These are phyloP conservation scores for Apoda limacodes DNA, from an alignment of 2,888 invertebrate genomes.

Conservation along the genomic window DNA sequence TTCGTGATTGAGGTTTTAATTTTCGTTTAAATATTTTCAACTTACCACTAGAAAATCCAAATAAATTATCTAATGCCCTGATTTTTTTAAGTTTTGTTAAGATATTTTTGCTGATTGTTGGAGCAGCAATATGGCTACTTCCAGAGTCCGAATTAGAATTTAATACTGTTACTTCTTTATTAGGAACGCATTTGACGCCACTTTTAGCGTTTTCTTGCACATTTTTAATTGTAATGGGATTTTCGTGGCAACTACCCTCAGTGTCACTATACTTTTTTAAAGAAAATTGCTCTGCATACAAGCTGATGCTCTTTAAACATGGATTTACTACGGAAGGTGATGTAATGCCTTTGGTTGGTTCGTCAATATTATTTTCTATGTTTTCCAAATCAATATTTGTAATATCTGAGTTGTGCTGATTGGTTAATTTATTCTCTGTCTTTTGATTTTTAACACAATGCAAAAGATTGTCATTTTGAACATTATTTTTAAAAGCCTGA, in stretches of 20 bases:
- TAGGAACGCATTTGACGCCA: constrained; percentile 2
- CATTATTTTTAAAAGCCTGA: too few relatives aligned
- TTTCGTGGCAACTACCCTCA: constrained; percentile 28
- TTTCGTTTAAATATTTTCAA: constrained; percentile 22
- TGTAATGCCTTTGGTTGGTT: too few relatives aligned
- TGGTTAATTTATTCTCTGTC: too few relatives aligned
- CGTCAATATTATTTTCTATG: too few relatives aligned
- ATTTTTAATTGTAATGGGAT: constrained; percentile 8
- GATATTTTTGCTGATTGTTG: constrained; percentile 14
- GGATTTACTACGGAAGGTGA: constrained; percentile 28
- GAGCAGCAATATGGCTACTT: constrained; percentile 13
- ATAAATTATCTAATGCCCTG: constrained; percentile 38
- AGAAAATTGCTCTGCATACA: constrained; percentile 41
- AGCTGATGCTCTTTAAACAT: constrained; percentile 45
- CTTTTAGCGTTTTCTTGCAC: constrained; percentile 9
- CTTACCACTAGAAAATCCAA: constrained; percentile 58
- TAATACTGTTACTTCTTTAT: constrained; percentile 28
- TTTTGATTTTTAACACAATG: too few relatives aligned
- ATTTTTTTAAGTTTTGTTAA: constrained; percentile 24
- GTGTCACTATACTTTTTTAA: constrained; percentile 30
- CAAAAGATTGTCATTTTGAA: too few relatives aligned
- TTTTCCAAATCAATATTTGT: too few relatives aligned
- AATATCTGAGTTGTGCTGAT: too few relatives aligned
- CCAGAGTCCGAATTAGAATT: constrained; percentile 37
- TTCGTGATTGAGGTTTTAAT: too few relatives aligned